These are phyloP conservation scores for Equus przewalskii DNA, from an alignment of 2,113 vertebrate genomes.

Conservation along the genomic window DNA sequence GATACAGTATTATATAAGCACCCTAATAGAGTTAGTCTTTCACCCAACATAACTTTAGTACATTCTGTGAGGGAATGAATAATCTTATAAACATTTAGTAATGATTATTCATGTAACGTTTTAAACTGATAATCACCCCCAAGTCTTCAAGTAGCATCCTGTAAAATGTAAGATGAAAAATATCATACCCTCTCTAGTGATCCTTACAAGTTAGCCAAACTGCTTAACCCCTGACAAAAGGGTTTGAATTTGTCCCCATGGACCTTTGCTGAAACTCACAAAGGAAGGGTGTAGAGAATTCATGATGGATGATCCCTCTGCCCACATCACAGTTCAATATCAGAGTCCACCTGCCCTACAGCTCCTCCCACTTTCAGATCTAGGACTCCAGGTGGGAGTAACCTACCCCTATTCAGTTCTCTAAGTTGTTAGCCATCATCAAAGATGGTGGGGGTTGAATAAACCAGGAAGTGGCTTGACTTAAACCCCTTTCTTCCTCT, in stretches of 20 bases:
- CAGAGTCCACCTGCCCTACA: too few relatives aligned
- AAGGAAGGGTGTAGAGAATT: neutral
- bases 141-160: neutral
- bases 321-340: neutral
- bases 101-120: neutral
- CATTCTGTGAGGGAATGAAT: neutral
- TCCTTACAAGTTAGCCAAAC: neutral
- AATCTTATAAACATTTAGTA: neutral
- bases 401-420: neutral
- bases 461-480: neutral
- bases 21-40: neutral
- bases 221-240: neutral
- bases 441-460: neutral
- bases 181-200: neutral
- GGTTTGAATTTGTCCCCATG: neutral
- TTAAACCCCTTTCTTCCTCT: neutral
- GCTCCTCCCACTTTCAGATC: neutral
- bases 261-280: neutral
- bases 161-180: neutral
- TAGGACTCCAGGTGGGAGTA: neutral
- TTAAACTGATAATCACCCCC: neutral
- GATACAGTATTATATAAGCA: neutral
- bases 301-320: neutral
- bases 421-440: neutral
- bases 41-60: neutral